phyloP scores from a whole-genome alignment of 2,113 vertebrate genomes.

The Malaclemys terrapin region DNA sequence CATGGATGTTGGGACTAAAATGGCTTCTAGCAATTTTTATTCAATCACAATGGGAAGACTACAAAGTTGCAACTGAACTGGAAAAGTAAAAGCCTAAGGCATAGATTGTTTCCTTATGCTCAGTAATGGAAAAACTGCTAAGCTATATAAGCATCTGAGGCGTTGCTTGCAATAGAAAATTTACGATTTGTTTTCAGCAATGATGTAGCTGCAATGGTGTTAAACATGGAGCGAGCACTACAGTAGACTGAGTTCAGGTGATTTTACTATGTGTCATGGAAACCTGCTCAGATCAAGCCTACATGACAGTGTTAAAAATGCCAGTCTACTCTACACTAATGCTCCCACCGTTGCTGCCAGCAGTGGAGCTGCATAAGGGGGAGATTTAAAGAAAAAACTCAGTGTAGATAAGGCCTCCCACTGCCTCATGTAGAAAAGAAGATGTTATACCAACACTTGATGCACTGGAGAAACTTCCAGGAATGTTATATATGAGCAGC shows the following conservation, averaged over 20 bases:
- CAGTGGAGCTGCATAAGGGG: accelerated
- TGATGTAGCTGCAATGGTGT: not conserved
- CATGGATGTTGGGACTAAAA: not conserved
- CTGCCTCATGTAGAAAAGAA: not conserved
- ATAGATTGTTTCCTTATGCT: not conserved
- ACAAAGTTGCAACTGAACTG: not conserved
- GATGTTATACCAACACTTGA: not conserved
- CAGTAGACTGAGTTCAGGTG: not conserved
- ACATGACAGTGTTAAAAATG: accelerated
- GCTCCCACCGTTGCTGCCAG: not conserved
- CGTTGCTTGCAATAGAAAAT: not conserved
- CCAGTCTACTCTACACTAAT: not conserved
- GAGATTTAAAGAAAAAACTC: not conserved
- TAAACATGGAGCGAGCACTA: not conserved
- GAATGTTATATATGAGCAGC: not conserved
- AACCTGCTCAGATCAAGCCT: not conserved
- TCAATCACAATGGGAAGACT: not conserved
- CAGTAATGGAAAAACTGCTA: accelerated
- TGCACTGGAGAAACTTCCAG: not conserved
- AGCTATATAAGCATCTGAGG: not conserved
- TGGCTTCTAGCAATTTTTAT: not conserved
- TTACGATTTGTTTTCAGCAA: not conserved
- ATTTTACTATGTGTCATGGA: not conserved
- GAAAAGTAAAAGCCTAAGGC: not conserved
- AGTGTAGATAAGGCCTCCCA: not conserved